phyloP scores from a whole-genome alignment of 92 coral and sea anemone genomes.

The Actinostola sp. region DNA sequence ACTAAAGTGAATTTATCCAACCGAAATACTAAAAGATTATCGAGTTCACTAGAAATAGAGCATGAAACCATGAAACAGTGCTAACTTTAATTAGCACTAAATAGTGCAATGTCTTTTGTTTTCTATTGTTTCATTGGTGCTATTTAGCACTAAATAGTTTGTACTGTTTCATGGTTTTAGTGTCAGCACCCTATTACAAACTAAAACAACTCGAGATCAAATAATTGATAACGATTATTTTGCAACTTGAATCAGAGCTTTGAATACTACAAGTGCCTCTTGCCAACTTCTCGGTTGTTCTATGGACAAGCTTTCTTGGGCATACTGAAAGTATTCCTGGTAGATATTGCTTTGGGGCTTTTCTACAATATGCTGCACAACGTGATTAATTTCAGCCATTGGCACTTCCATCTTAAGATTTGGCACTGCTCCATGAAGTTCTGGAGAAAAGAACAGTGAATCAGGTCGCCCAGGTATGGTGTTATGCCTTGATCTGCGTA shows the following conservation, averaged over 20 bases:
- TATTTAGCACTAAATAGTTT: too few relatives aligned
- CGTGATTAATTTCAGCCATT: constrained; percentile 28
- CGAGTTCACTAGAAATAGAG: too few relatives aligned
- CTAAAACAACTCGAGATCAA: too few relatives aligned
- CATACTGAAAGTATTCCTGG: constrained; percentile 71
- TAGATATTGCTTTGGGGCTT: constrained; percentile 22
- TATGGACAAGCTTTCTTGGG: constrained; percentile 30
- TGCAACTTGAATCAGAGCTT: constrained; percentile 21
- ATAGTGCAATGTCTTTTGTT: too few relatives aligned
- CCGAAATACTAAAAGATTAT: too few relatives aligned
- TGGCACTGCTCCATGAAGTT: constrained; percentile 39
- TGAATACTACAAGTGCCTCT: constrained; percentile 28
- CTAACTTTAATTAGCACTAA: too few relatives aligned
- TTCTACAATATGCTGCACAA: constrained; percentile 32
- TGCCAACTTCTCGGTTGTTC: constrained; percentile 34
- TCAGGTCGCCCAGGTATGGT: constrained; percentile 47
- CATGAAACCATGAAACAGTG: too few relatives aligned
- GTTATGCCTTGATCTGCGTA: constrained; percentile 40
- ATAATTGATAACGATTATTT: not conserved
- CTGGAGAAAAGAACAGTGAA: constrained; percentile 48
- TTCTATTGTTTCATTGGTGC: too few relatives aligned
- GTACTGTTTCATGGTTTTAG: too few relatives aligned
- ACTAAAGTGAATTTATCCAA: too few relatives aligned
- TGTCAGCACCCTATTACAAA: too few relatives aligned
- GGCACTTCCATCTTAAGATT: constrained; percentile 42